Evolutionary conservation across 2,888 invertebrate species (phyloP).

Genomic region (Andricus curvator): DNA sequence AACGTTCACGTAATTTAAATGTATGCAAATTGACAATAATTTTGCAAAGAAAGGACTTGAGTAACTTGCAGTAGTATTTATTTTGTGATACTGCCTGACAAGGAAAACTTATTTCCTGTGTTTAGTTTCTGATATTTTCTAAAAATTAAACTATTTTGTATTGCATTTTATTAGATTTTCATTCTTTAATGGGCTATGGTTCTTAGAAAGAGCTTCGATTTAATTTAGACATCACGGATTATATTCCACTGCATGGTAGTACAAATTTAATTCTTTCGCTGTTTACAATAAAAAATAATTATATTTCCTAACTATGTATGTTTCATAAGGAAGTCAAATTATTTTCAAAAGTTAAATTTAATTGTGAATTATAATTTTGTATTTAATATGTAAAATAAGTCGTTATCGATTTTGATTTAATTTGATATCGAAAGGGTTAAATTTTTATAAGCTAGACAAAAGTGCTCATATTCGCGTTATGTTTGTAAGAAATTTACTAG

Average conservation of each 20-base stretch:
- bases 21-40: not conserved
- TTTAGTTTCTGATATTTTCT: not conserved
- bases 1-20: not conserved
- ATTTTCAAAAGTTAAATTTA: not conserved
- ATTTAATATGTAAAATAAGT: not conserved
- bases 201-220: conserved; percentile 20
- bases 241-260: conserved; percentile 33
- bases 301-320: not conserved
- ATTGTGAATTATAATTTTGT: not conserved
- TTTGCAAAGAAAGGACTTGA: not conserved
- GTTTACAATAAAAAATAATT: not conserved
- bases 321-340: not conserved
- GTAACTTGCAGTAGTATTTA: conserved; percentile 20
- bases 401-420: not conserved
- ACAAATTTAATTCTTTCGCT: conserved; percentile 28
- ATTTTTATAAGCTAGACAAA: not conserved
- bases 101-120: not conserved
- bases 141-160: not conserved
- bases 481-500: conserved; percentile 8
- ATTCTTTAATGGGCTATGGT: conserved; percentile 15
- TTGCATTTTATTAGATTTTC: not conserved
- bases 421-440: conserved; percentile 5
- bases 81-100: conserved; percentile 19
- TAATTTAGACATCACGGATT: conserved; percentile 31
- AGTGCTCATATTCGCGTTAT: conserved; percentile 7